A percentile compares a stretch with the other conserved stretches of the same genome.
Conservation (phyloP, 2,113 vertebrate species). For the Aleadryas rufinucha region DNA sequence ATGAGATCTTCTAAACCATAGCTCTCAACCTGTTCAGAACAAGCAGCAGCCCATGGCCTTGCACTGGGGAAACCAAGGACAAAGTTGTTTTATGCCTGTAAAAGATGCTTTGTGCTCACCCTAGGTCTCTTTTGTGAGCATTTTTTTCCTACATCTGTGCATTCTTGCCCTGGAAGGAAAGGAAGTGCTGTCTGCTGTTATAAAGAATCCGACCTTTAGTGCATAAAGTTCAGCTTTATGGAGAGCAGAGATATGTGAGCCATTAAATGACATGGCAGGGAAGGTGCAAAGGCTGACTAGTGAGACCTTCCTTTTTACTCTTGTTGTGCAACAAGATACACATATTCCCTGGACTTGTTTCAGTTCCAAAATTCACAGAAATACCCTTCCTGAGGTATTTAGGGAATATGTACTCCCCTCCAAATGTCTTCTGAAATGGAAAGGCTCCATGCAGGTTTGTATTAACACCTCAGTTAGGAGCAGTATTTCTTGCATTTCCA, state of each 20-base stretch:
- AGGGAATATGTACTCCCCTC: fast-evolving
- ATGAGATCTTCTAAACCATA: neutral
- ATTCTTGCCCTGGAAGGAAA: neutral
- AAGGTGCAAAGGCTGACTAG: neutral
- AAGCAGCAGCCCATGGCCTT: neutral
- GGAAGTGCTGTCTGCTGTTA: neutral
- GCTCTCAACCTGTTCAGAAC: neutral
- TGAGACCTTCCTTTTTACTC: neutral
- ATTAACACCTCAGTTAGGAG: neutral
- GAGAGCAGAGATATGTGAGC: neutral
- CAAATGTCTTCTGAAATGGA: neutral
- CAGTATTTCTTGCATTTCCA: neutral
- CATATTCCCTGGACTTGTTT: neutral
- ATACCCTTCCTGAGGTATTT: neutral
- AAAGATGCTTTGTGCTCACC: neutral
- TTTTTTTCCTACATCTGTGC: neutral
- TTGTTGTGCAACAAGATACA: neutral
- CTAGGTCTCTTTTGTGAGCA: neutral
- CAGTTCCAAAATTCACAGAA: neutral
- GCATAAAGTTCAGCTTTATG: neutral
- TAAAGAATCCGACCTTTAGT: neutral
- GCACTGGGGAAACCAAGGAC: neutral
- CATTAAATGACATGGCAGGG: neutral
- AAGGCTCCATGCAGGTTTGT: neutral
- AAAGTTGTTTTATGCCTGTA: neutral